A percentile compares a stretch with the other conserved stretches of the same genome.
phyloP scores from a whole-genome alignment of 2,113 vertebrate species.

The Procavia capensis region DNA sequence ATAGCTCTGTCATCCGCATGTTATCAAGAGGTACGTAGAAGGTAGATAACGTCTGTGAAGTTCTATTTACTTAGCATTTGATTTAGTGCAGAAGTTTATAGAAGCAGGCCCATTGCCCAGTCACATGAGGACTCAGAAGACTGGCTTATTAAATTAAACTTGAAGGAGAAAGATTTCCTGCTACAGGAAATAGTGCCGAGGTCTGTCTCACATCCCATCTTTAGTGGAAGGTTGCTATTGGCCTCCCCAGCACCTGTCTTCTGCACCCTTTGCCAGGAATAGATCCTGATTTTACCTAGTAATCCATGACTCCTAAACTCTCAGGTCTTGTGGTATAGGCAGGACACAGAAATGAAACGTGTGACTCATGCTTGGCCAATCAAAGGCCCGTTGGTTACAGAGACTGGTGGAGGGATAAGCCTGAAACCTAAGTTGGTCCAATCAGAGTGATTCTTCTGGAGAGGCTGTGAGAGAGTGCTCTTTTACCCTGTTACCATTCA shows the following conservation, averaged over 20 bases:
- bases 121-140: background rate
- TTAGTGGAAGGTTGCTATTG: background rate
- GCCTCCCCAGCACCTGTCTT: background rate
- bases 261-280: background rate
- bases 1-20: background rate
- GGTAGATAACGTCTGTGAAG: background rate
- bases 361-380: background rate
- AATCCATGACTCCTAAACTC: background rate
- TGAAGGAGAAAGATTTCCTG: background rate
- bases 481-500: background rate
- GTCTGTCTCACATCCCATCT: constrained; percentile 4
- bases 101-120: background rate
- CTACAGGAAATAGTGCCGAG: background rate
- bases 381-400: background rate
- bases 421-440: background rate
- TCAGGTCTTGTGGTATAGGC: background rate
- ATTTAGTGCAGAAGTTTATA: constrained; percentile 37
- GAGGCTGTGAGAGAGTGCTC: background rate
- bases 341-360: fast-evolving
- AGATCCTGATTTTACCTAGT: background rate
- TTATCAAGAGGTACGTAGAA: background rate
- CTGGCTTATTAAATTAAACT: constrained; percentile 28
- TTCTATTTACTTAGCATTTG: constrained; percentile 15
- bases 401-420: background rate
- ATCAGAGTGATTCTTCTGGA: background rate